Evolutionary conservation across 2,888 invertebrate genomes (phyloP), one percentile per base, ranked within the genome.

Genomic region (Euproctis similis): DNA sequence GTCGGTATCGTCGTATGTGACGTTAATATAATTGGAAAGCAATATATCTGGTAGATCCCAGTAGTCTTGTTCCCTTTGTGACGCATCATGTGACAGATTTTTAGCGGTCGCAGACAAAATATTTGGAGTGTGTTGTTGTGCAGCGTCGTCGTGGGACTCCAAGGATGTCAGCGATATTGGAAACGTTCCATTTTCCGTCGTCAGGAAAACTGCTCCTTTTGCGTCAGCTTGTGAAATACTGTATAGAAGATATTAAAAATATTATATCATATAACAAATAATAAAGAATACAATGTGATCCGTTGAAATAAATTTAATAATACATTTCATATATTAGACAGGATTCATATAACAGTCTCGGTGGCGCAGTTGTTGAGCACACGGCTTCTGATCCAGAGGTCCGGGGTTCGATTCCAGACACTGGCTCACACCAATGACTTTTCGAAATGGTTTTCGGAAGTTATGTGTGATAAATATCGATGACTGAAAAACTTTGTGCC

Each of bases 121-220:
- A 54, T 61, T 67, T 33, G 70, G 57, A 66, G 70, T 56, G 61
- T 58, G 63, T 59, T 62, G 59, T 49, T 61, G 45, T 57, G 65
- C 60, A 47, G 54, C 48, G 49, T 45, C 67, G 59, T 69, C 74
- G 28, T 56, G 70, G 47, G 71, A 53, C 52, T 62, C 63, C 53
- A 65, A 50, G 54, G 76, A 69, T 55, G 78, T 69, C 69, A 82
- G 66, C 63, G 68, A 64, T 77, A 82, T 81, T 76, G 82, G 81
- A 70, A 76, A 81, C 52, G 84, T 82, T 69, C 74, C 80, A 71
- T 84, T 82, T 69, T 78, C 74, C 56, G 77, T 78, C 54, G 84
- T 78, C 72, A 82, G 77, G 70, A 78, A 82, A 60, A 82, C 70
- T 44, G 80, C 77, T 65, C 84, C 84, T 68, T 81, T 82, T 38